A percentile compares a stretch with the other conserved stretches of the same genome.
Conservation (phyloP, 92 coral and sea anemone species). For the Epizoanthus stellaris region DNA sequence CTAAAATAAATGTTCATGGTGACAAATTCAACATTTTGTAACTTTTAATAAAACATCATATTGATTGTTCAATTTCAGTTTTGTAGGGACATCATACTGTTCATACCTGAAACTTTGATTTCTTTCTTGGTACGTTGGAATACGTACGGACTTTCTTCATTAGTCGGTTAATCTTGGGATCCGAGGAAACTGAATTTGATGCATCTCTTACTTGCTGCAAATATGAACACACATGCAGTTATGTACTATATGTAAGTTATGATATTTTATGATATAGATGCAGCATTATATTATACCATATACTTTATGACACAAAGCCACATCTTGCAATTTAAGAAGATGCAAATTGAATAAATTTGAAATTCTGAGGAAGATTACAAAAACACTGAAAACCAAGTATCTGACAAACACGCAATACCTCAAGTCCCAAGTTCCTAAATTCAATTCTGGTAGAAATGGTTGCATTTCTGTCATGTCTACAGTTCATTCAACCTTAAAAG, state of each 20-base stretch:
- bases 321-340: too few relatives aligned
- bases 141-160: conserved; percentile 79
- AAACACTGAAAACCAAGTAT: too few relatives aligned
- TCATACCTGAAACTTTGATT: conserved; percentile 92
- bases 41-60: not conserved
- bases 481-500: too few relatives aligned
- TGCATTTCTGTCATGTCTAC: too few relatives aligned
- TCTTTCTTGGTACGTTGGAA: conserved; percentile 91
- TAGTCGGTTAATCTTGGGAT: conserved; percentile 76
- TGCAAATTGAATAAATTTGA: too few relatives aligned
- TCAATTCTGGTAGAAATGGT: too few relatives aligned
- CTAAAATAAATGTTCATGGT: not conserved
- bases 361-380: too few relatives aligned
- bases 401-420: too few relatives aligned
- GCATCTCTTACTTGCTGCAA: conserved; percentile 88
- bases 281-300: not conserved
- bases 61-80: not conserved
- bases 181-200: conserved; percentile 50
- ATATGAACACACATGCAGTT: not conserved
- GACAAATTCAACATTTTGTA: not conserved
- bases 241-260: not conserved
- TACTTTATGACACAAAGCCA: not conserved
- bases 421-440: too few relatives aligned
- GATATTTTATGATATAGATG: not conserved
- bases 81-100: not conserved